Base-by-base conservation (phyloP, 2,888 invertebrate species). In the Drosophila nigritarsus region DNA sequence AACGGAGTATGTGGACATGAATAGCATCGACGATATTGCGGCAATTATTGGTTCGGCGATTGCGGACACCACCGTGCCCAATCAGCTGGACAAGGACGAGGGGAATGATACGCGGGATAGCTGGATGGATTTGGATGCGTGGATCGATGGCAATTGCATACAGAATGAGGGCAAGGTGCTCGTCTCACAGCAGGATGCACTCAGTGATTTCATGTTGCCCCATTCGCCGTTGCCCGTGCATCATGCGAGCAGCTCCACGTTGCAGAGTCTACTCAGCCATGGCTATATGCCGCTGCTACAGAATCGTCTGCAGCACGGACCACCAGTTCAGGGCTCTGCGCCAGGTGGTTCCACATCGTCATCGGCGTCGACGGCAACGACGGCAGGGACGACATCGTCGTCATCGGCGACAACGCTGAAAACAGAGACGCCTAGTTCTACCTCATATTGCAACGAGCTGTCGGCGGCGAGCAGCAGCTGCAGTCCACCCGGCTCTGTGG, bases 121-220 rank as follows among this genome's bases (percentile, higher is more conserved):
- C 82, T 98, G 97, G 97, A 96, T 97, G 95, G 97, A 97, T 91
- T 94, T 97, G 61, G 97, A 97, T 77, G 96, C 96, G 66, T 97
- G 97, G 97, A 97, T 98, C 82, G 96, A 96, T 72, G 96, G 96
- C 11, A 96, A 96, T 1, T 97, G 96, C 90, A 95, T 95, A 66
- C 96, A 96, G 78, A 95, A 95, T 79, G 95, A 95, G 76, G 95
- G 95, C 67, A 93, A 94, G 62, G 94, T 96, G 80, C 95, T 96
- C 54, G 94, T 95, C 27, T 95, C 95, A 2, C 96, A 96, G 88
- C 93, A 93, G 75, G 96, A 96, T 76, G 93, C 94, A 24, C 93
- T 96, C 18, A 94, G 95, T 27, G 96, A 96, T 81, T 96, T 96
- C 80, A 95, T 95, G 53, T 92, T 96, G 75, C 95, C 95, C 6